These are phyloP conservation scores for Aelia acuminata DNA, from an alignment of 2,888 invertebrate species.

Conservation along the genomic window DNA sequence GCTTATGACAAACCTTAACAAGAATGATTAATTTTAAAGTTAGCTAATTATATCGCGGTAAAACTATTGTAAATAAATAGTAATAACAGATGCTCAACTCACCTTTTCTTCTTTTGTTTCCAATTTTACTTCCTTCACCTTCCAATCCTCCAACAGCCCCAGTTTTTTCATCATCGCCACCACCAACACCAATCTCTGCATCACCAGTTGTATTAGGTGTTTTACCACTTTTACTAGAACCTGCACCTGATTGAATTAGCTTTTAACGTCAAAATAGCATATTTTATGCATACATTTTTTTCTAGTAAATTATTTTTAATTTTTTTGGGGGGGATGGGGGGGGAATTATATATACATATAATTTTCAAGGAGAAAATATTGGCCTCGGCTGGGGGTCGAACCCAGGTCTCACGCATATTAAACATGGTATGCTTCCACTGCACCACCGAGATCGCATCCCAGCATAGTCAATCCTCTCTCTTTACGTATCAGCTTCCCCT, in stretches of 20 bases:
- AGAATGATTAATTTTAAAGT: background rate
- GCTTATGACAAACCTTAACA: background rate
- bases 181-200: slow-evolving; percentile 31
- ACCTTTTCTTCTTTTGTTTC: slow-evolving; percentile 24
- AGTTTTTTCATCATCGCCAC: slow-evolving; percentile 11
- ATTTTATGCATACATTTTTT: background rate
- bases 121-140: slow-evolving; percentile 43
- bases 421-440: too few species aligned
- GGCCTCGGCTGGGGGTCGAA: too few species aligned
- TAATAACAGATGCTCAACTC: background rate
- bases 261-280: background rate
- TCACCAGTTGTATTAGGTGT: slow-evolving; percentile 45
- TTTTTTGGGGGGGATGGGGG: too few species aligned
- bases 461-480: too few species aligned
- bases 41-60: background rate
- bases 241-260: slow-evolving; percentile 49
- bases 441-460: too few species aligned
- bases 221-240: slow-evolving; percentile 58
- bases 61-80: background rate
- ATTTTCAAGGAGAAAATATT: too few species aligned
- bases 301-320: background rate
- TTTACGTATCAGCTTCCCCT: too few species aligned
- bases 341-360: too few species aligned
- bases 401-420: too few species aligned
- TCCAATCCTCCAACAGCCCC: slow-evolving; percentile 23